phyloP scores from a whole-genome alignment of 2,797 vertebrate species.

The Labroides dimidiatus region DNA sequence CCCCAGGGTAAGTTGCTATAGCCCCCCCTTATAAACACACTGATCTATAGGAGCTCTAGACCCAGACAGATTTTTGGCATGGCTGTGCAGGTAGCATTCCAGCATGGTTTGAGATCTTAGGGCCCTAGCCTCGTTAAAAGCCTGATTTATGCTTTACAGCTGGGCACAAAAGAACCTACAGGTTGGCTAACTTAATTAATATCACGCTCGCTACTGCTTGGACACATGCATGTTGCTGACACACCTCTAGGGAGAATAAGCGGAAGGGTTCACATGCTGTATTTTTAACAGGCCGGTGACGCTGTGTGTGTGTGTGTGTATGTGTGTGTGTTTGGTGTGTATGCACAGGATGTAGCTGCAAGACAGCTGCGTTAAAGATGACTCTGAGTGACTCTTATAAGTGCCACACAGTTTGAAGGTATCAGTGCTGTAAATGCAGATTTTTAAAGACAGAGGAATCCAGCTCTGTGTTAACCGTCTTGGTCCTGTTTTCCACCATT shows the following conservation, averaged over 20 bases:
- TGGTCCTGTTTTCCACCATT: constrained; percentile 51
- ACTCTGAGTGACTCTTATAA: constrained; percentile 20
- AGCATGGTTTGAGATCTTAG: constrained; percentile 87
- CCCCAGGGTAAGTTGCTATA: constrained; percentile 66
- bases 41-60: constrained; percentile 84
- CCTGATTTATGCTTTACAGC: constrained; percentile 84
- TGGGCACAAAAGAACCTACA: constrained; percentile 79
- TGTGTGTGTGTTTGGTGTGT: background rate
- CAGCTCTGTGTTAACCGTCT: background rate
- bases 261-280: constrained; percentile 52
- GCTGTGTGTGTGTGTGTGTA: constrained; percentile 12
- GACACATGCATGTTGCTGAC: constrained; percentile 68
- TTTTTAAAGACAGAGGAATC: constrained; percentile 15
- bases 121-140: constrained; percentile 81
- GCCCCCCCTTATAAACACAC: constrained; percentile 69
- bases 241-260: constrained; percentile 66
- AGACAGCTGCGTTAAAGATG: constrained; percentile 27
- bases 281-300: constrained; percentile 55
- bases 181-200: constrained; percentile 79
- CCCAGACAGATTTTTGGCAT: constrained; percentile 92
- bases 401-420: constrained; percentile 6
- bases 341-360: constrained; percentile 17
- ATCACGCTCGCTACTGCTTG: constrained; percentile 70
- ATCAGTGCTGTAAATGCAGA: constrained; percentile 24
- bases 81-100: constrained; percentile 85